Evolutionary conservation across 92 coral and sea anemone species (phyloP).

Genomic region (Palythoa grandiflora): DNA sequence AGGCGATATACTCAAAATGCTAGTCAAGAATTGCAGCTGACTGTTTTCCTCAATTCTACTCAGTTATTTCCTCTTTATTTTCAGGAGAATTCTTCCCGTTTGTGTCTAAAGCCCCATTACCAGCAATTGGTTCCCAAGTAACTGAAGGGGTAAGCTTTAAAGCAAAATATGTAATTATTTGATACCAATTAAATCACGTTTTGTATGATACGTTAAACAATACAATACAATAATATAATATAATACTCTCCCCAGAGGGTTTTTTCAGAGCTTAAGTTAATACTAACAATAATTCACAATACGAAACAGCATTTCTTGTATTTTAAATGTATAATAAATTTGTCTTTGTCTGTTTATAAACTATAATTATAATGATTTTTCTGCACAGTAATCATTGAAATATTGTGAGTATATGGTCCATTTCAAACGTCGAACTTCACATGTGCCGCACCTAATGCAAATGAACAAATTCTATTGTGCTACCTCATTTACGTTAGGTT

Average conservation of each 20-base stretch:
- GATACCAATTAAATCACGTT: neutral
- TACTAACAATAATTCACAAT: too few species aligned
- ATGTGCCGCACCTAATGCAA: too few species aligned
- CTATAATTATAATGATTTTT: too few species aligned
- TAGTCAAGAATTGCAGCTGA: neutral
- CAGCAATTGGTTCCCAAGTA: conserved; percentile 81
- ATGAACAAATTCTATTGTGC: too few species aligned
- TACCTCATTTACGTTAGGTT: too few species aligned
- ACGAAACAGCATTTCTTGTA: too few species aligned
- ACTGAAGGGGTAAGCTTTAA: conserved; percentile 29
- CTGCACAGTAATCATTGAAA: too few species aligned
- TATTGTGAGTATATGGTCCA: too few species aligned
- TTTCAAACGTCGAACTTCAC: too few species aligned
- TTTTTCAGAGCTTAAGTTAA: neutral
- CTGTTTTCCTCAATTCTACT: too few species aligned
- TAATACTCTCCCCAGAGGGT: neutral
- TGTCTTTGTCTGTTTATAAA: too few species aligned
- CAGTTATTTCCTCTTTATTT: conserved; percentile 6
- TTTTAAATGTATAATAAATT: too few species aligned
- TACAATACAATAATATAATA: neutral
- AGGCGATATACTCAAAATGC: neutral
- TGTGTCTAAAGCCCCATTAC: conserved; percentile 81
- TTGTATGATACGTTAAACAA: neutral
- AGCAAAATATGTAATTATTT: neutral
- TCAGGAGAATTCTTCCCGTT: conserved; percentile 75